These are phyloP conservation scores for Spodoptera exigua DNA, from an alignment of 2,888 invertebrate genomes.

Conservation along the genomic window DNA sequence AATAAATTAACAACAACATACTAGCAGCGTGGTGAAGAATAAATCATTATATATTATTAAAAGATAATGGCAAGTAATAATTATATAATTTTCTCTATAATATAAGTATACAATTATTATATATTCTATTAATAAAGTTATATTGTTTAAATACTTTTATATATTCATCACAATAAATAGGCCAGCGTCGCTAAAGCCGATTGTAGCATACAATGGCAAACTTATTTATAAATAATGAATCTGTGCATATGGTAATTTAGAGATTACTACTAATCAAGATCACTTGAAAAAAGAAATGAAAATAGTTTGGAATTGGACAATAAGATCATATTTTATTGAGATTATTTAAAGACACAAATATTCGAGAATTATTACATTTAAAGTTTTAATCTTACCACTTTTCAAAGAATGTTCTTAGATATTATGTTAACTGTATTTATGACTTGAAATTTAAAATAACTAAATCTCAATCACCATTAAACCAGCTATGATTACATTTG, in stretches of 20 bases:
- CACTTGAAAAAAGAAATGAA: constrained; percentile 4
- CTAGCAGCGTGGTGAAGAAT: too few species aligned
- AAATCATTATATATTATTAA: too few species aligned
- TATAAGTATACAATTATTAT: too few species aligned
- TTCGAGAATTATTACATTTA: not conserved
- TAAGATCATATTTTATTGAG: not conserved
- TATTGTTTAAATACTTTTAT: not conserved
- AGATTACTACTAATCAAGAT: not conserved
- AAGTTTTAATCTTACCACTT: constrained; percentile 24
- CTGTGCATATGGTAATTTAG: constrained; percentile 3
- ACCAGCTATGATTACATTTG: constrained; percentile 27
- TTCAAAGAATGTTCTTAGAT: constrained; percentile 9
- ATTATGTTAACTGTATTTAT: constrained; percentile 6
- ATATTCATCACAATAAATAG: constrained; percentile 37
- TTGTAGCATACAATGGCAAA: constrained; percentile 1
- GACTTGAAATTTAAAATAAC: constrained; percentile 19
- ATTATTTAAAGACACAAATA: constrained; percentile 11
- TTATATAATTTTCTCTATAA: too few species aligned
- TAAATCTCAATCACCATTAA: constrained; percentile 13
- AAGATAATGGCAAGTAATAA: too few species aligned
- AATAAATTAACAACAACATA: not conserved
- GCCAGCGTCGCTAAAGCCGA: constrained; percentile 10
- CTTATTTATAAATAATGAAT: constrained; percentile 5
- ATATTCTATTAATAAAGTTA: not conserved
- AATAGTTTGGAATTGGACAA: not conserved